Evolutionary conservation across 2,888 invertebrate species (phyloP).

Genomic region (Carcina quercana): DNA sequence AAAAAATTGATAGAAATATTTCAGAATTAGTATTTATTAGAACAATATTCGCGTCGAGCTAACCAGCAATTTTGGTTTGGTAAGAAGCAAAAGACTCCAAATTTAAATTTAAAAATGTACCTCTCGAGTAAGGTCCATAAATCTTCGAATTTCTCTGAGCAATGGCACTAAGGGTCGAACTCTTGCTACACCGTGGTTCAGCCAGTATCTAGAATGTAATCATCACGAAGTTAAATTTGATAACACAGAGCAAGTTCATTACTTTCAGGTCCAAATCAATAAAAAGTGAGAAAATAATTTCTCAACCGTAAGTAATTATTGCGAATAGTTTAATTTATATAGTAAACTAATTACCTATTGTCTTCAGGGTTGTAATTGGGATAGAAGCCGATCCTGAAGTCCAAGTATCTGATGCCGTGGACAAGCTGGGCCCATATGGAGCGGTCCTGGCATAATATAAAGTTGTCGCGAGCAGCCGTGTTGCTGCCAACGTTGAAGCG

Average conservation of each 20-base stretch:
- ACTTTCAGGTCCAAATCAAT: too few relatives aligned
- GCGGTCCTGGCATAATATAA: conserved; percentile 79
- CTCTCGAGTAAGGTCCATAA: conserved; percentile 80
- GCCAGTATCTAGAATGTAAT: conserved; percentile 80
- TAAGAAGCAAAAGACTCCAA: too few relatives aligned
- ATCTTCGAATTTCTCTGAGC: conserved; percentile 80
- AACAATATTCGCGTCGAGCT: too few relatives aligned
- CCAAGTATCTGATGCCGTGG: conserved; percentile 87
- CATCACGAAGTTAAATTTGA: too few relatives aligned
- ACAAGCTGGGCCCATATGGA: conserved; percentile 89
- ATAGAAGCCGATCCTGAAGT: conserved; percentile 85
- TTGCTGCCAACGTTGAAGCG: conserved; percentile 63
- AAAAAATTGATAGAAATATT: too few relatives aligned
- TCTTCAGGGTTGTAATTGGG: conserved; percentile 49
- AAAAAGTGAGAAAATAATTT: too few relatives aligned
- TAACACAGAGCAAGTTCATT: too few relatives aligned
- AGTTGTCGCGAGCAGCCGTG: conserved; percentile 49
- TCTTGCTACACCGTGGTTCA: conserved; percentile 82
- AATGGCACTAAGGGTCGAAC: conserved; percentile 79
- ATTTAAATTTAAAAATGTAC: too few relatives aligned
- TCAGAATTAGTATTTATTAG: too few relatives aligned
- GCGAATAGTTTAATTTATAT: too few relatives aligned
- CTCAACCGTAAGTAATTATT: too few relatives aligned
- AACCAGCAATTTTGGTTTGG: too few relatives aligned
- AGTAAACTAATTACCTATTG: conserved; percentile 57